Evolutionary conservation across 1,140 invertebrate species (phyloP), one percentile per base, ranked within the genome.

Genomic region (Ptiloglossa arizonensis): DNA sequence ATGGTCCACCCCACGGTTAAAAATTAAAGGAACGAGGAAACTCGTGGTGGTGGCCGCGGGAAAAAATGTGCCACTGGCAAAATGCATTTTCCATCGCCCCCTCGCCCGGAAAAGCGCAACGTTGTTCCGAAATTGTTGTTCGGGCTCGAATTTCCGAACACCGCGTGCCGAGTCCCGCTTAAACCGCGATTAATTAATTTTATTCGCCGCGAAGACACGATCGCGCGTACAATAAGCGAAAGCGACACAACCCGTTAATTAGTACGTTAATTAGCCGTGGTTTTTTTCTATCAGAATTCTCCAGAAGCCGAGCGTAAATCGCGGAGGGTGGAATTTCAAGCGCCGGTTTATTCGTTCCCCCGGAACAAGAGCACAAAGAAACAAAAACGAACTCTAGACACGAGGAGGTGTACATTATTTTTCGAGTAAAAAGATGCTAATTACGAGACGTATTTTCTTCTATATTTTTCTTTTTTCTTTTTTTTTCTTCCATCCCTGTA

Each of bases 241-340:
- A 19, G 17, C 50, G 5, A 46, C 17, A 13, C 52, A 22, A 54
- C 71, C 24, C 15, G 17, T 35, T 62, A 73, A 66, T 66, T 54
- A 41, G 48, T 15, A 38, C 35, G 48, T 67, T 74, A 67, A 74
- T 74, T 74, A 54, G 27, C 63, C 29, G 62, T 67, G n/a, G n/a
- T n/a, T n/a, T n/a, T n/a, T n/a, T 66, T 74, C 67, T 74, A 66
- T 74, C 44, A 41, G 5, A 32, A 56, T 13, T 29, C 17, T 22
- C 5, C 17, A 8, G 32, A n/a, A n/a, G n/a, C n/a, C n/a, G n/a
- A n/a, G 17, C 15, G 32, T 73, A 64, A 73, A 62, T 64, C 13
- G 5, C 9, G 9, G n/a, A 17, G 27, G 17, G 2, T 41, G 35
- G 15, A n/a, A 29, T 74, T 66, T 64, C 59, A 15, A 27, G 8